phyloP scores from a whole-genome alignment of 2,797 vertebrate genomes.

The Artibeus jamaicensis region DNA sequence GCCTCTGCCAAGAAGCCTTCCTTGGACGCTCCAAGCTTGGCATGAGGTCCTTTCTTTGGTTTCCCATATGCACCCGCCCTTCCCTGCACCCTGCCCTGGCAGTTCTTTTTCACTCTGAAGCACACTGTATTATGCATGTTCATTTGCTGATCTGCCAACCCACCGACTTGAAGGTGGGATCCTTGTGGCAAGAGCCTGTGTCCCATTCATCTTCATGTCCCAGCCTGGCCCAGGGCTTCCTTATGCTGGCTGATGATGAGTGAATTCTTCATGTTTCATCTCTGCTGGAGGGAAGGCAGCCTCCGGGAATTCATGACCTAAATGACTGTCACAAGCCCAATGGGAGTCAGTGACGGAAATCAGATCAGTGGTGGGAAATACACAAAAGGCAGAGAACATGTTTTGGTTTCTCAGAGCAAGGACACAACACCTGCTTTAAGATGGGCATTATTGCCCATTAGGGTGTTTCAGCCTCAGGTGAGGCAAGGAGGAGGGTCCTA shows the following conservation, averaged over 20 bases:
- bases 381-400: not conserved
- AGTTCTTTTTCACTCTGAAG: not conserved
- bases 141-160: not conserved
- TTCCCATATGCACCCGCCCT: not conserved
- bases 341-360: not conserved
- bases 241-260: not conserved
- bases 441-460: conserved; percentile 65
- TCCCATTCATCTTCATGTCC: not conserved
- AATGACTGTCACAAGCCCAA: not conserved
- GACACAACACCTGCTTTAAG: conserved; percentile 70
- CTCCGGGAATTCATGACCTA: not conserved
- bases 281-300: not conserved
- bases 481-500: conserved; percentile 54
- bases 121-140: not conserved
- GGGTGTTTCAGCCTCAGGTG: not conserved
- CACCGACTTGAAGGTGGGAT: not conserved
- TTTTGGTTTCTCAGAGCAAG: conserved; percentile 73
- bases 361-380: not conserved
- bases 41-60: not conserved
- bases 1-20: not conserved
- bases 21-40: not conserved
- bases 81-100: not conserved
- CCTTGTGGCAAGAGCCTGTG: not conserved
- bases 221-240: not conserved
- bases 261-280: not conserved